A percentile compares a stretch with the other conserved stretches of the same genome.
phyloP scores from a whole-genome alignment of 2,797 vertebrate species.

The Enteromius fasciolatus region DNA sequence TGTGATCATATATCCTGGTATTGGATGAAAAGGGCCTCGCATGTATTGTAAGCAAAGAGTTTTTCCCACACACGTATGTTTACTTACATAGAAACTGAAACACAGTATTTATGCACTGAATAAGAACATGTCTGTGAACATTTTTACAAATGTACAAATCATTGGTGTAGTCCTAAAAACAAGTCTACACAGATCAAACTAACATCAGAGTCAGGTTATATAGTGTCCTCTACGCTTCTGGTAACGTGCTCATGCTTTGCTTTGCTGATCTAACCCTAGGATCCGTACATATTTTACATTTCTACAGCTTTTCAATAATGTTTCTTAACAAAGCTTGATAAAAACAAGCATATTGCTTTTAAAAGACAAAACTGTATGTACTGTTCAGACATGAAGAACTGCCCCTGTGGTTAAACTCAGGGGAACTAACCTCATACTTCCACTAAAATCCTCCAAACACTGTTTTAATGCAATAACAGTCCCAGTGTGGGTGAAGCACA shows the following conservation, averaged over 20 bases:
- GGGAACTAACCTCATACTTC: neutral
- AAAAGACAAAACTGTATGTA: neutral
- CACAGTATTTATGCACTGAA: neutral
- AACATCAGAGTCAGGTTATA: too few relatives aligned
- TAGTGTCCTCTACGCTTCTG: neutral
- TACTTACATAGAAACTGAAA: neutral
- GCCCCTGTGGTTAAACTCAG: neutral
- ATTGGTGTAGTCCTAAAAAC: neutral
- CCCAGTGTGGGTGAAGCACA: neutral
- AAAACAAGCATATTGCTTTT: neutral
- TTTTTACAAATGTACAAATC: neutral
- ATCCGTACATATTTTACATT: too few relatives aligned
- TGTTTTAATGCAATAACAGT: neutral
- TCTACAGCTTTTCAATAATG: neutral
- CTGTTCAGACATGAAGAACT: neutral
- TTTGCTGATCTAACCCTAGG: neutral
- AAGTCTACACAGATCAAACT: too few relatives aligned
- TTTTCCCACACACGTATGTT: neutral
- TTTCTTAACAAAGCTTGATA: neutral
- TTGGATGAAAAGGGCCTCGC: neutral
- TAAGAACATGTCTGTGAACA: neutral
- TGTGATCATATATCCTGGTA: neutral
- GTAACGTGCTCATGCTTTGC: neutral
- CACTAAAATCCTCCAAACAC: neutral
- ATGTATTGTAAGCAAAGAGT: neutral